Conservation (phyloP, 30 jellyfish, hydroid and myxozoan genomes). For the Aurelia aurita region DNA sequence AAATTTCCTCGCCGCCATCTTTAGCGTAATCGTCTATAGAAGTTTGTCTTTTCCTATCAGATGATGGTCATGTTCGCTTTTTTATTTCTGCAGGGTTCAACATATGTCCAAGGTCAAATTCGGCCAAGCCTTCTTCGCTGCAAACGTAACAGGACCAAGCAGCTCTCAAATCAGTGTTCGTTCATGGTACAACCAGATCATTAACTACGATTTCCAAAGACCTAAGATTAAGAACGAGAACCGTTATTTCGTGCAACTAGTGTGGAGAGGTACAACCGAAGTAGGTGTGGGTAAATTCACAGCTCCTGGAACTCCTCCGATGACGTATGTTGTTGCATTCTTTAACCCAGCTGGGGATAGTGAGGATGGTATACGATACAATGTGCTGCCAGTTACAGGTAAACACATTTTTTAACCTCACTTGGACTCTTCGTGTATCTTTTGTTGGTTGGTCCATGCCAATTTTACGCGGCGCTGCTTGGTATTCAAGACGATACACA, state of each 20-base stretch:
- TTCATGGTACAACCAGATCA: slow-evolving; percentile 96
- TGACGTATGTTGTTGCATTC: slow-evolving; percentile 95
- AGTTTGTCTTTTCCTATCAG: too few relatives aligned
- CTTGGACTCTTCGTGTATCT: not conserved
- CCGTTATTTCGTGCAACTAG: slow-evolving; percentile 93
- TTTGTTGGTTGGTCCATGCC: too few relatives aligned
- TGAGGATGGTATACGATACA: slow-evolving; percentile 85
- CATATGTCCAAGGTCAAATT: slow-evolving; percentile 81
- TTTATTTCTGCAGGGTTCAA: slow-evolving; percentile 42
- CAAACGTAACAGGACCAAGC: slow-evolving; percentile 71
- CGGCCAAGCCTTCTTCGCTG: slow-evolving; percentile 87
- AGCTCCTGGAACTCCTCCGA: slow-evolving; percentile 71
- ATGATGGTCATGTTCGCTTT: too few relatives aligned
- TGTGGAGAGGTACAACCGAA: slow-evolving; percentile 94
- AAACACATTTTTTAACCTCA: not conserved
- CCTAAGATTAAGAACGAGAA: slow-evolving; percentile 80
- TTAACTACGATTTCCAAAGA: slow-evolving; percentile 83
- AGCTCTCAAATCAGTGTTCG: slow-evolving; percentile 92
- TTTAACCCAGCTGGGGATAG: slow-evolving; percentile 87
- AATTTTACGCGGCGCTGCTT: too few relatives aligned
- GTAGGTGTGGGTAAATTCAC: slow-evolving; percentile 95
- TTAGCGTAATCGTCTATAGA: too few relatives aligned
- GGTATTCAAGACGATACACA: not conserved
- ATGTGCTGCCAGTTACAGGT: slow-evolving; percentile 95
- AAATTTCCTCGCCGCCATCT: too few relatives aligned